phyloP scores from a whole-genome alignment of 2,797 vertebrate genomes.

The Clarias fuscus region DNA sequence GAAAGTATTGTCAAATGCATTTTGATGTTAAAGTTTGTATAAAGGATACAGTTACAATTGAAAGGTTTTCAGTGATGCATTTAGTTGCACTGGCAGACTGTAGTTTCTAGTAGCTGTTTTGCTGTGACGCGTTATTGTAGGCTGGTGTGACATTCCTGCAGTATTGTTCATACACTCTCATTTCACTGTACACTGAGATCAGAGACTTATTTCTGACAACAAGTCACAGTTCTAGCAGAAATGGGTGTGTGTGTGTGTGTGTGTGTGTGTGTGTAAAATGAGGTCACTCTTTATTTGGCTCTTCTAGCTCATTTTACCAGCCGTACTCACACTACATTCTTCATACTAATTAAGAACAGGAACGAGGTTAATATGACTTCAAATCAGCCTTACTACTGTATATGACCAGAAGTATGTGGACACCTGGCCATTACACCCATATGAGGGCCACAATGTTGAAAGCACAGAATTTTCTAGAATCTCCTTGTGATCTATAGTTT shows the following conservation, averaged over 20 bases:
- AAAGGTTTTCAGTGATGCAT: neutral
- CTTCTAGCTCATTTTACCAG: neutral
- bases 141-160: conserved; percentile 25
- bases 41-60: neutral
- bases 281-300: neutral
- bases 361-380: neutral
- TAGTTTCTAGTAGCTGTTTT: neutral
- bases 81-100: too few species aligned
- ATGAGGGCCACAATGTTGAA: neutral
- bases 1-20: neutral
- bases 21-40: neutral
- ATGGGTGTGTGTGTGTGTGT: neutral
- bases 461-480: neutral
- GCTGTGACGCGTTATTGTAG: neutral
- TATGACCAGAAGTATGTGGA: neutral
- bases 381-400: neutral
- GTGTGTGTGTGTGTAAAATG: neutral
- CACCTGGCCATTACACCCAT: neutral
- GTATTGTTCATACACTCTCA: conserved; percentile 2
- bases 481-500: neutral
- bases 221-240: conserved; percentile 17
- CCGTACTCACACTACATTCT: neutral
- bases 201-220: conserved; percentile 14
- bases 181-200: conserved; percentile 25
- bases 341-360: neutral